Evolutionary conservation across 1,140 invertebrate species (phyloP), one percentile per base, ranked within the genome.

Genomic region (Papilio xuthus): DNA sequence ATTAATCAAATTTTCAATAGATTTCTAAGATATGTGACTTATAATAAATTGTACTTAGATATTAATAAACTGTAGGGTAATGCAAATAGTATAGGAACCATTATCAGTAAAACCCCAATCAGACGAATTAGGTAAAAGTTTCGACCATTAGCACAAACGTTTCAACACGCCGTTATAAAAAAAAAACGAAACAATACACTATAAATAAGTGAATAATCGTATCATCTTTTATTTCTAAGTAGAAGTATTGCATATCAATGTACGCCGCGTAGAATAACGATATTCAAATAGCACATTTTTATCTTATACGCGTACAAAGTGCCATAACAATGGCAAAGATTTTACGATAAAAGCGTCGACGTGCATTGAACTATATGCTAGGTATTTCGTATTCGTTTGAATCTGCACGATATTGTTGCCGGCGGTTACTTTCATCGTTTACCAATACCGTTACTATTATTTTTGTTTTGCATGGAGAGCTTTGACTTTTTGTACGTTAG

Each of bases 221-320:
- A 76, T 50, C 72, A 74, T 76, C 37, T 76, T 44, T 63, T 76
- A 63, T 76, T 63, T 76, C 47, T 15, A 75, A 75, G 18, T 63
- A n/a, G 28, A 60, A 79, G 41, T 73, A 77, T 69, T 78, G 77
- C 73, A 81, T 81, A 78, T 77, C 77, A 81, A 79, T 77, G 69
- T 79, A 72, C 73, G 67, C 44, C 42, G 69, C 53, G 76, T 78
- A 80, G 77, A 78, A 81, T 80, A 80, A 79, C 77, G 44, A 73
- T 81, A 83, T 85, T 85, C 83, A 83, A 86, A 85, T 86, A 83
- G 82, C 81, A 82, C 79, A 81, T 83, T 86, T 83, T 86, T 84
- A 84, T 82, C 83, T 83, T 56, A 50, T 77, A 77, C 60, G 50
- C 78, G 76, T 71, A 47, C 79, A 67, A 70, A 47, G 78, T 76